Evolutionary conservation across 64 coral and sea anemone species (phyloP), one percentile per base, ranked within the genome.

Genomic region (Pachyseris speciosa): DNA sequence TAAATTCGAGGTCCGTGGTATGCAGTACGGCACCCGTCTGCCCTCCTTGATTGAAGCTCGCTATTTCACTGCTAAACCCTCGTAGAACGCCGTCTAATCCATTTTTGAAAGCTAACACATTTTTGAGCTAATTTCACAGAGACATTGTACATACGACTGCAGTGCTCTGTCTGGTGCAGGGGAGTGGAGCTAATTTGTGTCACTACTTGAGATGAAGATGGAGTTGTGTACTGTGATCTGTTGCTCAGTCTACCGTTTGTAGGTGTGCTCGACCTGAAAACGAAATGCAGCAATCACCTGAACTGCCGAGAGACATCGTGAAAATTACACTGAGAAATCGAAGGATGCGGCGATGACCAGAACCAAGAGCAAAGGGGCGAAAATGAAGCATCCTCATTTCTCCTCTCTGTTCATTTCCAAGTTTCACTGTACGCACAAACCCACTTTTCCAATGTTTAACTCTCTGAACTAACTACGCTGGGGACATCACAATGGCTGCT

Each of bases 151-250:
- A 5, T 81, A 81, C 77, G 77, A 52, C 53, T 81, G 77, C 22
- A 16, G 50, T 7, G n/a, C 2, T 81, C 77, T 36, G 51, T 27
- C 19, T 59, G 47, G 28, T 61, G 32, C n/a, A n/a, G n/a, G 16
- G 51, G 51, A 25, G 53, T 61, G 24, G 53, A 41, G 11, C 53
- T 81, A 2, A 37, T 41, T 28, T 81, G 77, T 27, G 52, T 13
- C 37, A 22, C 32, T 25, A 32, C 32, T 81, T 81, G 77, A 38
- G 34, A 81, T 39, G 53, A 81, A 9, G 77, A 81, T 31, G 77
- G 77, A 81, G 53, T 63, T 34, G 77, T 81, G 34, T 81, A 81
- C 51, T 81, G 77, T 63, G 77, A 81, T 81, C 52, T 81, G 52
- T 63, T 63, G 22, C 52, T 61, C 7, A 81, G 20, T 61, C 77